Conservation (phyloP, 2,888 invertebrate species). For the Gari tellinella region DNA sequence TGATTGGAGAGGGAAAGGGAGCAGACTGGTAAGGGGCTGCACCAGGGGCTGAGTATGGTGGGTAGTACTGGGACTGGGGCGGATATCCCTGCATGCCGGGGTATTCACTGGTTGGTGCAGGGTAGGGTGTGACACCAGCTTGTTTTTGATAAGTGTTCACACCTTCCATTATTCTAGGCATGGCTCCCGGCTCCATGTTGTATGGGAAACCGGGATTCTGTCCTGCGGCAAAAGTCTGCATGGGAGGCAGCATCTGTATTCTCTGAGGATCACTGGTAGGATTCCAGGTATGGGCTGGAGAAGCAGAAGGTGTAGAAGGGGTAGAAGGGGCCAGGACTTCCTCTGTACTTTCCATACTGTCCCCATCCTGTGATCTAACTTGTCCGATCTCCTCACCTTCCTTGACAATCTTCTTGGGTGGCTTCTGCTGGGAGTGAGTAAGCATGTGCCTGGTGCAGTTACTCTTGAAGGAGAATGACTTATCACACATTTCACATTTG, state of each 20-base stretch:
- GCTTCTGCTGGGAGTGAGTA: conserved; percentile 4
- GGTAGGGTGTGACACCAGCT: background rate
- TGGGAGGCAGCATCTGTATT: conserved; percentile 26
- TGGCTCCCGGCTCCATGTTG: no score
- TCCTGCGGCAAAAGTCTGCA: conserved; percentile 35
- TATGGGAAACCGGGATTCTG: background rate
- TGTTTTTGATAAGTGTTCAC: background rate
- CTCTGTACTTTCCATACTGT: background rate
- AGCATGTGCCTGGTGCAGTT: conserved; percentile 26
- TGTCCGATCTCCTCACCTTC: background rate
- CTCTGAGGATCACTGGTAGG: background rate
- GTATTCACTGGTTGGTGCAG: background rate
- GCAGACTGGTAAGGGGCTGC: conserved; percentile 13
- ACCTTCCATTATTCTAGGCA: background rate
- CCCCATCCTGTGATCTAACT: background rate
- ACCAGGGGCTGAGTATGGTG: conserved; percentile 1
- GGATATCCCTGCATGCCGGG: no score
- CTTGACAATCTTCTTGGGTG: background rate
- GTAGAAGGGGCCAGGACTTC: background rate
- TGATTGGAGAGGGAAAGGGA: conserved; percentile 12
- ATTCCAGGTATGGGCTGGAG: background rate
- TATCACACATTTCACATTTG: conserved; percentile 28
- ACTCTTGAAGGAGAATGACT: conserved; percentile 29
- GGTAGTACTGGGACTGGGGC: no score
- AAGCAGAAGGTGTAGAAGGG: background rate